phyloP scores from a whole-genome alignment of 2,113 vertebrate genomes.

The Gopherus evgoodei region DNA sequence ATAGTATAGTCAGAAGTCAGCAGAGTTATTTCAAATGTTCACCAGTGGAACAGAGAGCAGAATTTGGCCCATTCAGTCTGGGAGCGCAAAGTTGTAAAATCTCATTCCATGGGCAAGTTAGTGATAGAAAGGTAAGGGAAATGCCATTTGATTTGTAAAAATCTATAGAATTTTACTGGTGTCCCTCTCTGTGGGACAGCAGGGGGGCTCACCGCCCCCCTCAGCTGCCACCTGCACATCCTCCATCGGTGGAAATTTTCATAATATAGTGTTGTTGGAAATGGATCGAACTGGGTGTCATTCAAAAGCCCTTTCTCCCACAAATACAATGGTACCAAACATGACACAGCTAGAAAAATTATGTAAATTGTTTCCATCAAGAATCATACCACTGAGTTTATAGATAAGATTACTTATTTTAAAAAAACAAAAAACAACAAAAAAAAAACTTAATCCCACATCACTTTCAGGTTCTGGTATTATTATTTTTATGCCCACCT shows the following conservation, averaged over 20 bases:
- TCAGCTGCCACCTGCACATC: not conserved
- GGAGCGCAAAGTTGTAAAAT: not conserved
- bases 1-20: not conserved
- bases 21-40: not conserved
- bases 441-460: not conserved
- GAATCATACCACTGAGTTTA: not conserved
- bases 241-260: not conserved
- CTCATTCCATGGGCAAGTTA: not conserved
- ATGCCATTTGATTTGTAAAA: not conserved
- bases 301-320: not conserved
- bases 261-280: not conserved
- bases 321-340: not conserved
- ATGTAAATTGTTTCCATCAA: conserved; percentile 15
- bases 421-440: not conserved
- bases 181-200: not conserved
- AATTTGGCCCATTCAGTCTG: not conserved
- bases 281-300: not conserved
- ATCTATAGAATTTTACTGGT: not conserved
- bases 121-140: not conserved
- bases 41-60: not conserved
- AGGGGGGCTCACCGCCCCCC: not conserved
- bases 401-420: not conserved
- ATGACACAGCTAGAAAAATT: not conserved
- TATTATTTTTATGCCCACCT: not conserved
- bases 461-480: not conserved